Base-by-base conservation (phyloP, 53 echinoderm and acorn worm species). In the Arbacia lixula region DNA sequence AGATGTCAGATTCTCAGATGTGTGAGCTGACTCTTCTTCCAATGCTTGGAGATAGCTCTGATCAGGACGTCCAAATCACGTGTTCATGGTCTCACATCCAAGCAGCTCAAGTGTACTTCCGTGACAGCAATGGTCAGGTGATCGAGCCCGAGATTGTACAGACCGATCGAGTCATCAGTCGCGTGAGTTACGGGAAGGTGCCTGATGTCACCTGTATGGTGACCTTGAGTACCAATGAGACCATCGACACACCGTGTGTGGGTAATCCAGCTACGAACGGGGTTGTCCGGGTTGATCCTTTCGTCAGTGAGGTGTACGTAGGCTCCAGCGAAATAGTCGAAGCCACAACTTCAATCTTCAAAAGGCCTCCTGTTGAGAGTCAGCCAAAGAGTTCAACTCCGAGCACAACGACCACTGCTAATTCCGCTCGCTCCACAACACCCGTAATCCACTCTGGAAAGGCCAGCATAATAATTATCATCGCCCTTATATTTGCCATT, bases 261-360 rank as follows among this genome's bases (percentile, higher is more conserved):
- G 25, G 34, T 30, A 19, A 65, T 65, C 30, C 20, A 12, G 53
- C 19, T 2, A 25, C 60, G 2, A 26, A 34, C 1, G 78, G 57
- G 14, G 12, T 81, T 9, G 82, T 81, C 6, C 37, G 82, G 32
- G 82, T 81, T 1, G 82, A 81, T 20, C 82, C 82, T 17, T 81
- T 63, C 62, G 46, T 81, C 20, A 49, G 31, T 21, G 63, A 63
- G 43, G 63, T 62, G 6, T 1, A 62, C 12, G 17, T 20, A 43
- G 82, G 82, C 11, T 81, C 63, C 2, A 81, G 32, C 20, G 49
- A n/a, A 1, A 32, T 81, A 31, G 63, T 61, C 17, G 62, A 61
- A 24, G 11, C 42, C 6, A 46, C 42, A 16, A 81, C 78, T 4
- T 12, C 41, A 3, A 6, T 2, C 4, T 12, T 37, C 27, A 14